Evolutionary conservation across 1,140 invertebrate genomes (phyloP).

Genomic region (Euwallacea similis): DNA sequence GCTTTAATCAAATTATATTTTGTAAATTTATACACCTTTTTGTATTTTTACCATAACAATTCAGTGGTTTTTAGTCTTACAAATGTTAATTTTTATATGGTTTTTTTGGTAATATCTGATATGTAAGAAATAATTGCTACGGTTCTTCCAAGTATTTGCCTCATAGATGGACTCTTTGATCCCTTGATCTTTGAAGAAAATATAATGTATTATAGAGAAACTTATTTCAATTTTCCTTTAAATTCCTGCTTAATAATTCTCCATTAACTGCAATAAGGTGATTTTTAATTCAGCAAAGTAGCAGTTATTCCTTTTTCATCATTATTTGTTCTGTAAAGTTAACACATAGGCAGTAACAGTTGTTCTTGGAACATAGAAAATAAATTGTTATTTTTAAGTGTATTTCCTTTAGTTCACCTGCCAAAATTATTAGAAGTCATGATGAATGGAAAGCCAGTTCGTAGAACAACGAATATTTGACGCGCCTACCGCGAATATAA

Average conservation of each 20-base stretch:
- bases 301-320: slow-evolving; percentile 1
- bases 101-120: slow-evolving; percentile 6
- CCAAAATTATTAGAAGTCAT: no score
- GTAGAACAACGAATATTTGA: no score
- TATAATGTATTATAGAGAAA: background rate
- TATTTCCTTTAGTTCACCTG: no score
- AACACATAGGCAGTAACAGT: slow-evolving; percentile 43
- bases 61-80: slow-evolving; percentile 6
- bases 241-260: no score
- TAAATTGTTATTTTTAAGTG: slow-evolving; percentile 46
- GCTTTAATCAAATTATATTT: slow-evolving; percentile 16
- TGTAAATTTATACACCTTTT: slow-evolving; percentile 30
- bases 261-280: background rate
- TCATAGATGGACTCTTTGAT: slow-evolving; percentile 18
- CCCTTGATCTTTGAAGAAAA: background rate
- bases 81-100: slow-evolving; percentile 26
- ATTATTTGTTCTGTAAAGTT: slow-evolving; percentile 28
- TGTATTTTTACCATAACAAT: slow-evolving; percentile 6
- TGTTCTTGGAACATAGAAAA: slow-evolving; percentile 45
- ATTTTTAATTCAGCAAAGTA: background rate
- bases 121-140: slow-evolving; percentile 3
- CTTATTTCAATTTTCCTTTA: no score
- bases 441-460: no score
- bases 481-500: no score
- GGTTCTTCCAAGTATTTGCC: background rate